A percentile compares a stretch with the other conserved stretches of the same genome.
phyloP scores from a whole-genome alignment of 2,888 invertebrate genomes.

The Dugesia japonica region DNA sequence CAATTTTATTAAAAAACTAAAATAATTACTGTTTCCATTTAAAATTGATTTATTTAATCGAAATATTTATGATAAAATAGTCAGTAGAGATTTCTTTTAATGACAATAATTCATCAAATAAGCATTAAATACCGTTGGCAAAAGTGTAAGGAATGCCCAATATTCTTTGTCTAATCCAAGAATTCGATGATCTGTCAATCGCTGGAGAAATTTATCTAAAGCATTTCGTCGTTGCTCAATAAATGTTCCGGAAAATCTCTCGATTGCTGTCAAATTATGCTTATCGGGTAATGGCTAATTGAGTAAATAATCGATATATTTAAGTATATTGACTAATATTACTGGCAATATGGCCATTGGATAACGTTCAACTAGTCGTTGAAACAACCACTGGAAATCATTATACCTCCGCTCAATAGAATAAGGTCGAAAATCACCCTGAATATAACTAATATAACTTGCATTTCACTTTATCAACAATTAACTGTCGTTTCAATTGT shows the following conservation, averaged over 20 bases:
- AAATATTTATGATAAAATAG: too few species aligned
- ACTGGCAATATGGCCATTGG: background rate
- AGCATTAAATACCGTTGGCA: background rate
- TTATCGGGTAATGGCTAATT: background rate
- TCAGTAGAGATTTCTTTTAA: too few species aligned
- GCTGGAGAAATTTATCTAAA: background rate
- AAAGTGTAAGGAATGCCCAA: background rate
- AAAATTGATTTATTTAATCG: too few species aligned
- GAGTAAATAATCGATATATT: too few species aligned
- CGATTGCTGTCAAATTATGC: background rate
- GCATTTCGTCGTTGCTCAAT: background rate
- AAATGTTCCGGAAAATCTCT: background rate
- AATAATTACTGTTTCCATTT: too few species aligned
- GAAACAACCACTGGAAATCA: constrained; percentile 1
- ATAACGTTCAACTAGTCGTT: background rate
- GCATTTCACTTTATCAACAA: too few species aligned
- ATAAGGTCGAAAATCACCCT: background rate
- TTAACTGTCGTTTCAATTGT: too few species aligned
- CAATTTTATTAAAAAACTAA: too few species aligned
- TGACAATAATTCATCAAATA: too few species aligned
- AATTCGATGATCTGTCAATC: background rate
- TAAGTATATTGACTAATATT: too few species aligned
- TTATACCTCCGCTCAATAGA: background rate
- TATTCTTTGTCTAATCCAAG: background rate
- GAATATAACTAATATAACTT: too few species aligned